Base-by-base conservation (phyloP, 2,113 vertebrate species). In the Girardinichthys multiradiatus region DNA sequence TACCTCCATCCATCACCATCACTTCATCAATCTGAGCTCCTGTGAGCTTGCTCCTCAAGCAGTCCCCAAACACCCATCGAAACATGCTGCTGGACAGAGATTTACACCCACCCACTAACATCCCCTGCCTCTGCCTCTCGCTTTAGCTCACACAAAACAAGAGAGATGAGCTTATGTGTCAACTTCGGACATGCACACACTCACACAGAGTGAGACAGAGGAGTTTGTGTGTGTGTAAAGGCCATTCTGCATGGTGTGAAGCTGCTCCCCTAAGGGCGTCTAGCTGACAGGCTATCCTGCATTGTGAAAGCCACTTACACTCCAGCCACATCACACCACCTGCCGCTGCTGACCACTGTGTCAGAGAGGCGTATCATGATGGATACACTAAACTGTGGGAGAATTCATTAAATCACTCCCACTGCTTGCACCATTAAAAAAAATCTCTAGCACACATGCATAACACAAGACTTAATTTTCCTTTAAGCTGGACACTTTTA, bases 1-100 rank as follows among this genome's bases (percentile, higher is more conserved):
- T 95, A 92, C 88, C 86, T 89, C 85, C 90, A 95, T 95, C 93
- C 85, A 93, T 94, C 94, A 95, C 89, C 77, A 92, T 94, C 92
- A 90, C 91, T 92, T 92, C 93, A 91, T 93, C 92, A 88, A 89
- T 91, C 91, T 90, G 81, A 89, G 82, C 80, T 80, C 77, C 89
- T 76, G 82, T 82, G 86, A 89, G 90, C 87, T 83, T 81, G 83
- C 79, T 87, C 85, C 82, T 84, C 82, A 89, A 87, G 83, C 89
- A 80, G 84, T 92, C 91, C 90, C 90, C 85, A 80, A 92, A 92
- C 87, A 88, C 78, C 91, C 87, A 92, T 92, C 90, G 82, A 80
- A 83, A 74, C 84, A 51, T 80, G 82, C 83, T 81, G 88, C 90
- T 57, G 88, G 89, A 89, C 86, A 87, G 83, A 93, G 89, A 93